Evolutionary conservation across 2,888 invertebrate genomes (phyloP), one percentile per base, ranked within the genome.

Genomic region (Sycophila texana): DNA sequence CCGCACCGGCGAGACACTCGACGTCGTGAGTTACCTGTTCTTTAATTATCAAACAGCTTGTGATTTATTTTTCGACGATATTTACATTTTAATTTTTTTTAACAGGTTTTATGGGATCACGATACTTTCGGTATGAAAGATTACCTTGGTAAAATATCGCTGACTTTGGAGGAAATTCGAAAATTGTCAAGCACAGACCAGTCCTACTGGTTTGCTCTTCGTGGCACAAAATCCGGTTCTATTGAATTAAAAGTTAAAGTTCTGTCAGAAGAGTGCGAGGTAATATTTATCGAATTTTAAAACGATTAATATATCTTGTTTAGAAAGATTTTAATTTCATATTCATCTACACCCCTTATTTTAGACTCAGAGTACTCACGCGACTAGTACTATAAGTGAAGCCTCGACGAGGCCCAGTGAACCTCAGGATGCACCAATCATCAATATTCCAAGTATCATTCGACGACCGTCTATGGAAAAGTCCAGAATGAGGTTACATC

Each of bases 101-200:
- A 67, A 47, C 84, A 92, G 92, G 88, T 90, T 73, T 85, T 92
- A 75, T 92, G 91, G 91, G 92, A 92, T 88, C 91, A 92, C 82
- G 92, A 92, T 86, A 89, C 91, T 83, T 91, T 92, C 77, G 91
- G 92, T 58, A 89, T 91, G 86, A 91, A 91, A 85, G 92, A 92
- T 84, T 92, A 92, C 83, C 89, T 92, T 74, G 92, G 92, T 2
- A 91, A 90, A 85, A 86, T 92, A 74, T 89, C 89, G 57, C 86
- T 92, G 79, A 89, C 90, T 67, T 84, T 91, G 74, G 91, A 92
- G 30, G 91, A 92, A 74, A 89, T 92, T 74, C 89, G 91, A 79
- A 90, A 89, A 84, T 84, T 91, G 30, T 92, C 92, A 16, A 85
- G 85, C 65, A 88, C 88, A 82, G 92, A 92, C 84, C 87, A 86